Percentiles rank a stretch among this genome's conserved stretches.
These are phyloP conservation scores for Sarcophaga bullata DNA, from an alignment of 1,140 invertebrate genomes.

Conservation along the genomic window DNA sequence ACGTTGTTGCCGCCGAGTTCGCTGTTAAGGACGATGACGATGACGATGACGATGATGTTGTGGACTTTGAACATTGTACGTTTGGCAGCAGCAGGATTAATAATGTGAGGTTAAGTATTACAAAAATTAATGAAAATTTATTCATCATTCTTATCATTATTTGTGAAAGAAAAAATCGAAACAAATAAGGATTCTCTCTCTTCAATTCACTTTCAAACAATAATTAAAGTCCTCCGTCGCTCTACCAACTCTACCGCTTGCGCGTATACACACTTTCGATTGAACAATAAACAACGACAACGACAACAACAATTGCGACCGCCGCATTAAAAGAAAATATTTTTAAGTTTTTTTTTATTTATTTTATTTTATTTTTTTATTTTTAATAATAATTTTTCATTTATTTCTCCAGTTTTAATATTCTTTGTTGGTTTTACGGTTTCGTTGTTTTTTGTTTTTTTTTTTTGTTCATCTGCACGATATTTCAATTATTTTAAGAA, in stretches of 20 bases:
- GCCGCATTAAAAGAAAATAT: conserved; percentile 5
- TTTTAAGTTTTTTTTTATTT: neutral
- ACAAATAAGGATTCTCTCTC: neutral
- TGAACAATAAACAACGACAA: neutral
- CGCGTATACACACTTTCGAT: neutral
- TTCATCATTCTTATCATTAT: conserved; percentile 27
- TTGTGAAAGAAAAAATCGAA: neutral
- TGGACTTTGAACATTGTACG: neutral
- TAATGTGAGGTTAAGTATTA: neutral
- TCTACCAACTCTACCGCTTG: neutral
- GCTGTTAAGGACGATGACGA: neutral
- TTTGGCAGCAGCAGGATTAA: neutral
- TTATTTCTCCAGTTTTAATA: neutral
- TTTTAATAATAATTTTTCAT: neutral
- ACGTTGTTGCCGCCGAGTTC: neutral
- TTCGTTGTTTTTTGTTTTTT: neutral
- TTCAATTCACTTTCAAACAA: no score
- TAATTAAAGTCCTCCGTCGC: no score
- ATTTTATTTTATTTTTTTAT: neutral
- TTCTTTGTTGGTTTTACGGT: neutral
- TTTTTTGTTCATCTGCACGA: neutral
- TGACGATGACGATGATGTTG: neutral
- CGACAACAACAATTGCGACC: neutral
- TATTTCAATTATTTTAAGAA: conserved; percentile 21
- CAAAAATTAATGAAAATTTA: conserved; percentile 12